Base-by-base conservation (phyloP, 2,113 vertebrate species). In the Salvator merianae region DNA sequence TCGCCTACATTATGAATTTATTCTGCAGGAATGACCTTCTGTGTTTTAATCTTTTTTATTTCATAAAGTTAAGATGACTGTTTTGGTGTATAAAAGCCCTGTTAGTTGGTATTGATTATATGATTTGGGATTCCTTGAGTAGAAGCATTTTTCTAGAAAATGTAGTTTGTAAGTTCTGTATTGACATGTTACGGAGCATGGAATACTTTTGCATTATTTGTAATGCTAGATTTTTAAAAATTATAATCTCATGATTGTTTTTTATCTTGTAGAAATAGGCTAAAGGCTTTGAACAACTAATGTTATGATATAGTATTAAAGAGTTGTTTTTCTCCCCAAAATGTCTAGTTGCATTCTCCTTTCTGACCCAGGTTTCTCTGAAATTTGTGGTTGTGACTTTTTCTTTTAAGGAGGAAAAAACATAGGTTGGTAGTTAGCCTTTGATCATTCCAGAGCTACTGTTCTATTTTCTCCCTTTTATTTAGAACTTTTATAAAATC, bases 401-500 rank as follows among this genome's bases (percentile, higher is more conserved):
- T 87, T 32, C 40, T 83, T 85, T 75, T 26, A 63, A 63, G 13
- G 28, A 65, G n/a, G 26, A 34, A 36, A 47, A 79, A 76, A 84
- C n/a, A 38, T 38, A 71, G 43, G 13, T 40, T 74, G 0, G 72
- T 30, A 38, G 84, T 47, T 75, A 84, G 87, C 84, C 13, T 91
- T 87, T 84, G 85, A 90, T 78, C 90, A 87, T 40, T 86, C 22
- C 77, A 66, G 79, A 89, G 85, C 40, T 82, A 69, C 78, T 55
- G n/a, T 77, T 88, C 34, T 66, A 77, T 70, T 87, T 88, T 62
- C 81, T 36, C 38, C 30, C 63, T 34, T 76, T 68, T 77, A 77
- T 28, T n/a, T 74, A 76, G 89, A 86, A 89, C 86, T 72, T 87
- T 72, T 43, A 72, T 84, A 89, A 90, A 92, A 85, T 86, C 74